These are phyloP conservation scores for Eilema griseolum DNA, from an alignment of 2,888 invertebrate genomes.

Conservation along the genomic window DNA sequence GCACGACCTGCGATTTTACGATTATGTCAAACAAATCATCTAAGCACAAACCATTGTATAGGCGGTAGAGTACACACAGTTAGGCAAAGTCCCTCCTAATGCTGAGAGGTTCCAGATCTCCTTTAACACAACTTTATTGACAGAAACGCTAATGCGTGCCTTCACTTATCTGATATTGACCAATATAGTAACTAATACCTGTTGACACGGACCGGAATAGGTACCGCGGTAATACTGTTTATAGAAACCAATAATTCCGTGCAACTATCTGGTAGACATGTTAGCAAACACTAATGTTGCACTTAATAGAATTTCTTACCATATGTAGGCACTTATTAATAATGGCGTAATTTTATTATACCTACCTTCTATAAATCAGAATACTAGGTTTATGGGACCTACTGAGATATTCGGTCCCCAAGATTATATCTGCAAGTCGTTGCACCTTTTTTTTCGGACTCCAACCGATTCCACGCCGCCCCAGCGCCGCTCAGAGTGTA, in stretches of 20 bases:
- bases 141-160: constrained; percentile 1
- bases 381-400: neutral
- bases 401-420: neutral
- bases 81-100: too few relatives aligned
- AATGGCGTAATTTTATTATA: constrained; percentile 24
- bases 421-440: neutral
- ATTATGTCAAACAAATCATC: too few relatives aligned
- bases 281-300: constrained; percentile 33
- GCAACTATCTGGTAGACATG: constrained; percentile 26
- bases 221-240: constrained; percentile 24
- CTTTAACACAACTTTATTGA: too few relatives aligned
- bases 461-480: too few relatives aligned
- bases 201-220: constrained; percentile 35
- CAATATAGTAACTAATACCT: constrained; percentile 42
- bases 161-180: constrained; percentile 29
- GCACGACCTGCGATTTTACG: too few relatives aligned
- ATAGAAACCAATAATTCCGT: constrained; percentile 29
- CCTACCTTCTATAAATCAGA: neutral
- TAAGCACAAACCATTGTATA: too few relatives aligned
- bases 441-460: too few relatives aligned
- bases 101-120: too few relatives aligned
- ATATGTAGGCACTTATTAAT: constrained; percentile 26
- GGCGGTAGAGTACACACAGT: too few relatives aligned
- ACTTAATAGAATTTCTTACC: constrained; percentile 30
- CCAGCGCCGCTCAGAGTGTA: too few relatives aligned